phyloP scores from a whole-genome alignment of 1,140 invertebrate genomes.

The Spodoptera litura region DNA sequence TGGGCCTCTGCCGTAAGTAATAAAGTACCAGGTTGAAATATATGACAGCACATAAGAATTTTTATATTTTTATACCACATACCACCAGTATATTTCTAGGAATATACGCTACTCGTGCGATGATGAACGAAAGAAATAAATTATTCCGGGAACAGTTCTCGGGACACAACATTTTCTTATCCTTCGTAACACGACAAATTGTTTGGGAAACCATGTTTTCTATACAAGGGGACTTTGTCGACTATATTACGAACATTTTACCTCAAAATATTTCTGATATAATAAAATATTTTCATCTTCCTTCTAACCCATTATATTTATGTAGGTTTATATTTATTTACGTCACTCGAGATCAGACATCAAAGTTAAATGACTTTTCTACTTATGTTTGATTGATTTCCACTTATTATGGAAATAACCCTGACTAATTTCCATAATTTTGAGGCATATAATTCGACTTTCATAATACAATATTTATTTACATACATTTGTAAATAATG shows the following conservation, averaged over 20 bases:
- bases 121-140: slow-evolving; percentile 13
- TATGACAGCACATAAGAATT: too few species aligned
- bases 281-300: background rate
- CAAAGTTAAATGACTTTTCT: slow-evolving; percentile 3
- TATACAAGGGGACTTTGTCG: background rate
- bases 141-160: slow-evolving; percentile 2
- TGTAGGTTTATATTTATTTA: background rate
- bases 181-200: background rate
- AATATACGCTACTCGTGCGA: too few species aligned
- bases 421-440: background rate
- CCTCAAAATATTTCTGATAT: background rate
- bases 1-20: too few species aligned
- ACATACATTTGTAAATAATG: too few species aligned
- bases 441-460: background rate
- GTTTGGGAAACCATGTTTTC: slow-evolving; percentile 4
- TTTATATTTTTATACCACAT: too few species aligned
- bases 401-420: background rate
- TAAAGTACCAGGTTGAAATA: too few species aligned
- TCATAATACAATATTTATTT: too few species aligned
- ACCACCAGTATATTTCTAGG: too few species aligned
- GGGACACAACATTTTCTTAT: slow-evolving; percentile 9
- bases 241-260: slow-evolving; percentile 7
- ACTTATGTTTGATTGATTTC: slow-evolving; percentile 5
- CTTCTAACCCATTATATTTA: background rate
- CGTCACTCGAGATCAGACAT: background rate